These are phyloP conservation scores for Cynopterus brachyotis DNA, from an alignment of 2,113 vertebrate genomes.

Conservation along the genomic window DNA sequence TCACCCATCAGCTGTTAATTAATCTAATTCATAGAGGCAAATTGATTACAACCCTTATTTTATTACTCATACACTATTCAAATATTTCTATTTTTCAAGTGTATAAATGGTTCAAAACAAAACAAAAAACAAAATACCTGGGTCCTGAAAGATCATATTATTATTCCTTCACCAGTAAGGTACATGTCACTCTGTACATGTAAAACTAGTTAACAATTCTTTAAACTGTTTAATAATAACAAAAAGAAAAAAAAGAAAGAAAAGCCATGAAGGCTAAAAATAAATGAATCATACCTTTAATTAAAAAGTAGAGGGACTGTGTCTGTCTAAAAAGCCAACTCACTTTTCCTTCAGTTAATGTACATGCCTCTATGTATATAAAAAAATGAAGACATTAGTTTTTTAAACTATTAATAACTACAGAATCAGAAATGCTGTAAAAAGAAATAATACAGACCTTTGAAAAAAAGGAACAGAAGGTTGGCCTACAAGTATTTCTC, in stretches of 20 bases:
- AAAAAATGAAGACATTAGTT: not conserved
- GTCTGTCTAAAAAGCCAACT: not conserved
- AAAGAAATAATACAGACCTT: conserved; percentile 26
- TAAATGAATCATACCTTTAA: not conserved
- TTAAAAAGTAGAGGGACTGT: not conserved
- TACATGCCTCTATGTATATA: not conserved
- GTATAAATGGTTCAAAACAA: not conserved
- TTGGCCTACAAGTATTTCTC: not conserved
- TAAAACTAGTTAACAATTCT: not conserved
- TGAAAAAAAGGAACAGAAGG: not conserved
- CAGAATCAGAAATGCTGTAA: conserved; percentile 15
- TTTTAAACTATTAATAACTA: not conserved
- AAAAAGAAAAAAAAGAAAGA: not conserved
- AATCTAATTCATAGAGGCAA: not conserved
- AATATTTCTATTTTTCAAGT: conserved; percentile 5
- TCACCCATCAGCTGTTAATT: not conserved
- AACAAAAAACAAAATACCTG: not conserved
- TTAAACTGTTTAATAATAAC: not conserved
- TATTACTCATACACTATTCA: not conserved
- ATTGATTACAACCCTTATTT: not conserved
- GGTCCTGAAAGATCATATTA: not conserved
- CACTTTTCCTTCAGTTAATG: not conserved
- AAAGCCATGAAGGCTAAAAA: not conserved
- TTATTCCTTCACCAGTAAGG: not conserved
- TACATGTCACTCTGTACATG: not conserved